Percentiles rank a stretch among this genome's conserved stretches.
phyloP scores from a whole-genome alignment of 2,797 vertebrate genomes.

The Esox lucius region DNA sequence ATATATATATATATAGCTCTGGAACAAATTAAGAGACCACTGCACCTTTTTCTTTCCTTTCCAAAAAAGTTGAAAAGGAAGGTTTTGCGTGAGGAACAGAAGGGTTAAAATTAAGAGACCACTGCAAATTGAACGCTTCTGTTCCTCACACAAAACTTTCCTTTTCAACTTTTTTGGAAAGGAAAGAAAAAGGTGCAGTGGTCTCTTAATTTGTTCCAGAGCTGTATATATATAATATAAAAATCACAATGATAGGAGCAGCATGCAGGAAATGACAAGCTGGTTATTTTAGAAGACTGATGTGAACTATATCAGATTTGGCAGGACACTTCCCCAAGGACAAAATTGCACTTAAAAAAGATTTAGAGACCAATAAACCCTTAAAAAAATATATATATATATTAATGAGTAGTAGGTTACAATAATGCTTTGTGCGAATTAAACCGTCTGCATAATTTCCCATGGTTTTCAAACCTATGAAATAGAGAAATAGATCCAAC shows the following conservation, averaged over 20 bases:
- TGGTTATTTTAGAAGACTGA: slow-evolving; percentile 70
- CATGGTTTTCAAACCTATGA: slow-evolving; percentile 36
- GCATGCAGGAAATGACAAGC: slow-evolving; percentile 57
- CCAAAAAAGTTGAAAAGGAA: no score
- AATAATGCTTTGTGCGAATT: slow-evolving; percentile 16
- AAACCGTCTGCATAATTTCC: slow-evolving; percentile 9
- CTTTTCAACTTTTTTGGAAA: no score
- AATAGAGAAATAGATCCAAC: slow-evolving; percentile 56
- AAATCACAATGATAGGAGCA: slow-evolving; percentile 50
- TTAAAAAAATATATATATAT: slow-evolving; percentile 28
- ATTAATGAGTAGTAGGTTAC: slow-evolving; percentile 33
- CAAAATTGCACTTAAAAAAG: slow-evolving; percentile 32
- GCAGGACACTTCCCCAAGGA: neutral
- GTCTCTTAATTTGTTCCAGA: no score
- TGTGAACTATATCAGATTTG: slow-evolving; percentile 34
- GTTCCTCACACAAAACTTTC: no score
- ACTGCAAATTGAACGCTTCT: no score
- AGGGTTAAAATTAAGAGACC: no score
- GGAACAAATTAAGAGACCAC: no score
- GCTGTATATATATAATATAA: no score
- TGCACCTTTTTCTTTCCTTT: no score
- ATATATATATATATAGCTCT: no score
- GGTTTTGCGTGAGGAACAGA: no score
- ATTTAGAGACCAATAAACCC: slow-evolving; percentile 36
- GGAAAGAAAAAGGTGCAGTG: no score